phyloP scores from a whole-genome alignment of 2,797 vertebrate species.

The Gadopsis marmoratus region DNA sequence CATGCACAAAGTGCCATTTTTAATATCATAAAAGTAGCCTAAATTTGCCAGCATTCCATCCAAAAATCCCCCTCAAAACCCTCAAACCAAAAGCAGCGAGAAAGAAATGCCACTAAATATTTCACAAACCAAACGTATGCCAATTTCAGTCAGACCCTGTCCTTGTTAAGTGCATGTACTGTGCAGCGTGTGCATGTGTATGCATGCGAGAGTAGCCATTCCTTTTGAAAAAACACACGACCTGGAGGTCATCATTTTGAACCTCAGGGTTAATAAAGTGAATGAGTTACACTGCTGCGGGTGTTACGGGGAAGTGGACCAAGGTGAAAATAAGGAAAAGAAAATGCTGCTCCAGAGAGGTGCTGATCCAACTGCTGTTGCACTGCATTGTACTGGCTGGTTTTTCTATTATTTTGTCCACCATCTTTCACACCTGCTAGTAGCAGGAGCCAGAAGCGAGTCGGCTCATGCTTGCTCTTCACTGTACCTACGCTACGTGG shows the following conservation, averaged over 20 bases:
- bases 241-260: slow-evolving; percentile 5
- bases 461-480: slow-evolving; percentile 34
- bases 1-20: neutral
- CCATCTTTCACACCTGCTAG: too few relatives aligned
- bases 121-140: neutral
- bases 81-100: neutral
- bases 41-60: neutral
- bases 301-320: neutral
- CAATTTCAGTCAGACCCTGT: neutral
- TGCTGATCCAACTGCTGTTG: neutral
- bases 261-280: slow-evolving; percentile 3
- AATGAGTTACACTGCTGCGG: slow-evolving; percentile 22
- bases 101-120: neutral
- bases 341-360: neutral
- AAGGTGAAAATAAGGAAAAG: neutral
- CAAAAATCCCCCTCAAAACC: neutral
- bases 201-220: neutral
- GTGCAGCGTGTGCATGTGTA: neutral
- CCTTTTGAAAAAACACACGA: neutral
- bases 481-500: slow-evolving; percentile 25
- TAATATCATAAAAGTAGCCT: neutral
- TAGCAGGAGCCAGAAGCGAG: slow-evolving; percentile 5
- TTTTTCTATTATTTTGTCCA: slow-evolving; percentile 3
- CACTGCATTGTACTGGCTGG: neutral
- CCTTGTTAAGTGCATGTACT: neutral